Percentiles rank a stretch among this genome's conserved stretches.
These are phyloP conservation scores for Sialis fuliginosa DNA, from an alignment of 2,888 invertebrate species.

Conservation along the genomic window DNA sequence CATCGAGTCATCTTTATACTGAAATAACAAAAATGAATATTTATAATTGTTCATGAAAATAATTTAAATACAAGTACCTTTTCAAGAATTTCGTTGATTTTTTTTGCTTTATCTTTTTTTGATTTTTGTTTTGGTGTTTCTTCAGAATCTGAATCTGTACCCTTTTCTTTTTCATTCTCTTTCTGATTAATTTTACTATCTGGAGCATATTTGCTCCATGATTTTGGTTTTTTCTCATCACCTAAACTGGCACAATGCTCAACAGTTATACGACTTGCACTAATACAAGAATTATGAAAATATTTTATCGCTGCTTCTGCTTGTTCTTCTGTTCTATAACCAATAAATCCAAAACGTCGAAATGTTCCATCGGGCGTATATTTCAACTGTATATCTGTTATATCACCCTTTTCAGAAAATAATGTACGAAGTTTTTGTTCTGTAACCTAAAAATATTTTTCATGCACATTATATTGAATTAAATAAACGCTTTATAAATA, in stretches of 20 bases:
- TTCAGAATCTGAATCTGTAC: slow-evolving; percentile 15
- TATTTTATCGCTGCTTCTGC: slow-evolving; percentile 58
- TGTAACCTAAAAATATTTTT: slow-evolving; percentile 42
- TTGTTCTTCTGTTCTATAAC: slow-evolving; percentile 66
- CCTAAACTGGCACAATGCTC: slow-evolving; percentile 53
- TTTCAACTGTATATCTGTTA: slow-evolving; percentile 89
- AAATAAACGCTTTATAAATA: slow-evolving; percentile 10
- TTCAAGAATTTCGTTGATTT: slow-evolving; percentile 46
- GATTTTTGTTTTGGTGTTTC: slow-evolving; percentile 12
- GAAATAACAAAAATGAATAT: slow-evolving; percentile 15
- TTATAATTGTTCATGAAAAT: neutral
- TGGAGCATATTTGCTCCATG: slow-evolving; percentile 84
- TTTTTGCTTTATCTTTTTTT: slow-evolving; percentile 22
- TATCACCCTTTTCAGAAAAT: slow-evolving; percentile 63
- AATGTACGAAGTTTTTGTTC: slow-evolving; percentile 55
- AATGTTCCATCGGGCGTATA: slow-evolving; percentile 84
- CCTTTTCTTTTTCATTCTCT: slow-evolving; percentile 24
- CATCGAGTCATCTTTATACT: slow-evolving; percentile 74
- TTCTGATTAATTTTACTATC: slow-evolving; percentile 53
- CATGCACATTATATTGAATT: slow-evolving; percentile 4
- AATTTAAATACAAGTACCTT: slow-evolving; percentile 28
- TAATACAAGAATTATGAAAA: slow-evolving; percentile 72
- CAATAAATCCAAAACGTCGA: slow-evolving; percentile 85
- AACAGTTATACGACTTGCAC: slow-evolving; percentile 65
- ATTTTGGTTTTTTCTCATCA: slow-evolving; percentile 57